A percentile compares a stretch with the other conserved stretches of the same genome.
These are phyloP conservation scores for Phrynocephalus vlangalii DNA, from an alignment of 2,797 vertebrate genomes.

Conservation along the genomic window DNA sequence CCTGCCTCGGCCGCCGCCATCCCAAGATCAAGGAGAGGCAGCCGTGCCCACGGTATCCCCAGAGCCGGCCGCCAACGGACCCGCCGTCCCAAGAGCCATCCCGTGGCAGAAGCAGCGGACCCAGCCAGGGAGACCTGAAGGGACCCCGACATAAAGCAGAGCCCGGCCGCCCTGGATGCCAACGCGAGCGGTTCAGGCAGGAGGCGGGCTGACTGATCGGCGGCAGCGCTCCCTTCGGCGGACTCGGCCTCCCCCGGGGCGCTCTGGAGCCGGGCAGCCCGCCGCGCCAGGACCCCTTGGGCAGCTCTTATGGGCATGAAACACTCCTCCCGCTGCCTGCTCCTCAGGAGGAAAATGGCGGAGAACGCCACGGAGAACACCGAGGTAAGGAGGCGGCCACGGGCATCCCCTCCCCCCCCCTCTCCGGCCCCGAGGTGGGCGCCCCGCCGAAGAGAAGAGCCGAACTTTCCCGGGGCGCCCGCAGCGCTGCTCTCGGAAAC, in stretches of 20 bases:
- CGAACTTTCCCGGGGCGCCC: not conserved
- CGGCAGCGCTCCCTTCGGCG: constrained; percentile 46
- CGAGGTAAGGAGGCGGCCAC: constrained; percentile 85
- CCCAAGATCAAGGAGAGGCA: constrained; percentile 51
- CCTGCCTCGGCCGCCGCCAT: constrained; percentile 42
- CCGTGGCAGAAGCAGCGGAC: constrained; percentile 59
- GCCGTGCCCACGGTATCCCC: constrained; percentile 52
- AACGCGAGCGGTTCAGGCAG: constrained; percentile 56
- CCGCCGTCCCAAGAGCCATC: constrained; percentile 63
- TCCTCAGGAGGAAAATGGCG: constrained; percentile 98
- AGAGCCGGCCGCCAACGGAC: constrained; percentile 57
- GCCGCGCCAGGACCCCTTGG: constrained; percentile 69
- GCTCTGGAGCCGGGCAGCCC: constrained; percentile 22
- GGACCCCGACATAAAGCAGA: constrained; percentile 5
- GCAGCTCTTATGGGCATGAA: constrained; percentile 96
- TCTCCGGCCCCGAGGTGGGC: not conserved
- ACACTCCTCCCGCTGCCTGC: constrained; percentile 98
- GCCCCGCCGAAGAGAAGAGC: fast-evolving
- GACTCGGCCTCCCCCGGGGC: constrained; percentile 35
- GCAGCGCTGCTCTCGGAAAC: too few relatives aligned
- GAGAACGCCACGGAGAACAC: constrained; percentile 86
- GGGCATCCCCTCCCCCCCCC: too few relatives aligned
- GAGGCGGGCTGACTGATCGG: constrained; percentile 60
- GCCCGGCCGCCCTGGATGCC: constrained; percentile 42
- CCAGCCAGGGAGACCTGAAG: constrained; percentile 64